Conservation (phyloP, 2,797 vertebrate species). For the Chlorospingus semifuscus region DNA sequence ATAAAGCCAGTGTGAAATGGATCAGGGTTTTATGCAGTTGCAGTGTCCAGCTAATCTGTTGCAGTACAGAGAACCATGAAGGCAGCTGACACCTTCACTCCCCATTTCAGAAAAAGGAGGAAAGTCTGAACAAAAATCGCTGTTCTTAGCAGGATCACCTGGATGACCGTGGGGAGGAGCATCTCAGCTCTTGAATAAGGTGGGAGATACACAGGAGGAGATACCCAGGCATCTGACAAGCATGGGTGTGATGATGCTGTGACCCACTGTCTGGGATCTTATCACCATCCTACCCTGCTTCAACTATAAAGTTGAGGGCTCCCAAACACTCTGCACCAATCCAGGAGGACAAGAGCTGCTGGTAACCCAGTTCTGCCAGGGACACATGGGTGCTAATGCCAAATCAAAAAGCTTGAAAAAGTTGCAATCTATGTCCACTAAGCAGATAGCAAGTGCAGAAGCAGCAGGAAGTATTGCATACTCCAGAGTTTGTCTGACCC, state of each 20-base stretch:
- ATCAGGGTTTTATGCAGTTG: background rate
- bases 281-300: background rate
- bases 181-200: background rate
- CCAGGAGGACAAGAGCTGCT: background rate
- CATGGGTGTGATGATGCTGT: rapidly evolving
- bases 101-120: background rate
- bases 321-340: background rate
- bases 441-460: background rate
- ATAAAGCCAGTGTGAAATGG: background rate
- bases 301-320: background rate
- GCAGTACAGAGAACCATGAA: background rate
- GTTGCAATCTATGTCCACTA: background rate
- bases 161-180: background rate
- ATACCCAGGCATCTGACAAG: background rate
- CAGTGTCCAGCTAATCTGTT: background rate
- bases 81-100: background rate
- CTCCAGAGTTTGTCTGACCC: background rate
- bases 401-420: background rate
- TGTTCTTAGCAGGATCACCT: background rate
- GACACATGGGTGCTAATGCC: rapidly evolving
- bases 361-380: background rate
- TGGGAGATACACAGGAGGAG: background rate
- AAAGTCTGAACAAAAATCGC: background rate
- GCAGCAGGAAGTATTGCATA: background rate
- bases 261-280: background rate